Conservation (phyloP, 2,888 invertebrate species). For the Synanthedon myopaeformis region DNA sequence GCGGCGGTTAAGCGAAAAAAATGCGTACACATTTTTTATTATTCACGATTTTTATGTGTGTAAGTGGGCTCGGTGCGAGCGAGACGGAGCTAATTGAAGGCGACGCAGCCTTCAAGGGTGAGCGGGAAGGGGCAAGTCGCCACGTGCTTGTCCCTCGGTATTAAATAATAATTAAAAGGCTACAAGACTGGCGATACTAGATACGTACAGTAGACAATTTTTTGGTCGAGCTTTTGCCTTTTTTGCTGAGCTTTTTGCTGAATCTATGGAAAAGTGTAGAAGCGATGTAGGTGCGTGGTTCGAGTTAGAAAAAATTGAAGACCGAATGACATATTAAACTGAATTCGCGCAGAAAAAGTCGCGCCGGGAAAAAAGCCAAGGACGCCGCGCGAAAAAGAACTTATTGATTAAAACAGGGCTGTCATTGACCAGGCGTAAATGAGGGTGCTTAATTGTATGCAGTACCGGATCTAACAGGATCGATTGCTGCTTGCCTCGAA, state of each 20-base stretch:
- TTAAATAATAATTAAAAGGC: conserved; percentile 72
- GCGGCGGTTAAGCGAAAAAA: conserved; percentile 67
- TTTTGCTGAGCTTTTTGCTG: conserved; percentile 61
- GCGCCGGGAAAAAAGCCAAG: conserved; percentile 67
- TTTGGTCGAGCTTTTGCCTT: conserved; percentile 63
- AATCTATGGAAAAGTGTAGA: conserved; percentile 46
- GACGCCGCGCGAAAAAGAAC: conserved; percentile 67
- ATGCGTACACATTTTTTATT: conserved; percentile 72
- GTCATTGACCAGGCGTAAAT: conserved; percentile 70
- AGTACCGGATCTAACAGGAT: conserved; percentile 40
- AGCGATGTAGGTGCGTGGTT: conserved; percentile 22
- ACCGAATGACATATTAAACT: conserved; percentile 60
- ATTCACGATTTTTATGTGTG: conserved; percentile 71
- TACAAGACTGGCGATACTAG: conserved; percentile 65
- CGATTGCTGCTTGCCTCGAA: conserved; percentile 28
- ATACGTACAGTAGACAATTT: conserved; percentile 63
- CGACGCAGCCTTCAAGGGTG: conserved; percentile 17
- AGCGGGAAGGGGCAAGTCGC: conserved; percentile 47
- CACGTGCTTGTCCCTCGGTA: conserved; percentile 69
- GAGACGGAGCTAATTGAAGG: conserved; percentile 31
- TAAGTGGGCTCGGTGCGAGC: conserved; percentile 63
- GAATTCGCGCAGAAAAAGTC: conserved; percentile 66
- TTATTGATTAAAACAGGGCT: conserved; percentile 70
- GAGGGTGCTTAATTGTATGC: conserved; percentile 69
- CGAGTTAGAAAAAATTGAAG: conserved; percentile 30